Evolutionary conservation across 1,140 invertebrate genomes (phyloP).

Genomic region (Listronotus bonariensis): DNA sequence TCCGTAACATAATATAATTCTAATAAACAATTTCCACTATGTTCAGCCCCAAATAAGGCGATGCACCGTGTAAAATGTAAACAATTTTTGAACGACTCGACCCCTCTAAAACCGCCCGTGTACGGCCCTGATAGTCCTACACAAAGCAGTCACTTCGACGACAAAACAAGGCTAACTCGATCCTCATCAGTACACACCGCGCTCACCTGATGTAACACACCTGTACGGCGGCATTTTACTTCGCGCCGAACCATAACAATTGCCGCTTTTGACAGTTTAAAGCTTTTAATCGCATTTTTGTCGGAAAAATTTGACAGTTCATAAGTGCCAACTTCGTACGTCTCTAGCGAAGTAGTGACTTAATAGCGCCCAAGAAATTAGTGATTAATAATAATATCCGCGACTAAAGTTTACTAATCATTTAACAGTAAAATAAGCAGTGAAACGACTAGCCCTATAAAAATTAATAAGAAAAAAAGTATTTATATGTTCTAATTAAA

Average conservation of each 20-base stretch:
- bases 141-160: constrained; percentile 20
- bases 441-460: no score
- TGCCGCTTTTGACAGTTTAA: constrained; percentile 3
- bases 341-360: no score
- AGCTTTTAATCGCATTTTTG: not conserved
- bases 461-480: not conserved
- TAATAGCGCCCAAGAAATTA: no score
- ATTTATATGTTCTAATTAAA: not conserved
- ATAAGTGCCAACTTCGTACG: not conserved
- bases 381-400: no score
- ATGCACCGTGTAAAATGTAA: constrained; percentile 3
- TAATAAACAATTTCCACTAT: constrained; percentile 2
- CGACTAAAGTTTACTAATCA: no score
- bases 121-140: constrained; percentile 50
- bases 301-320: constrained; percentile 6
- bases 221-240: constrained; percentile 19
- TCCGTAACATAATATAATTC: not conserved
- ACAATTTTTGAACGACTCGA: constrained; percentile 11
- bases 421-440: no score
- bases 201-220: constrained; percentile 52
- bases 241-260: constrained; percentile 8
- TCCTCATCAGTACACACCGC: constrained; percentile 46
- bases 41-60: constrained; percentile 21
- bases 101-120: constrained; percentile 41
- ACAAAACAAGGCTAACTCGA: constrained; percentile 38